Percentiles rank a stretch among this genome's conserved stretches.
Evolutionary conservation across 2,888 invertebrate genomes (phyloP).

Genomic region (Erebia ligea): DNA sequence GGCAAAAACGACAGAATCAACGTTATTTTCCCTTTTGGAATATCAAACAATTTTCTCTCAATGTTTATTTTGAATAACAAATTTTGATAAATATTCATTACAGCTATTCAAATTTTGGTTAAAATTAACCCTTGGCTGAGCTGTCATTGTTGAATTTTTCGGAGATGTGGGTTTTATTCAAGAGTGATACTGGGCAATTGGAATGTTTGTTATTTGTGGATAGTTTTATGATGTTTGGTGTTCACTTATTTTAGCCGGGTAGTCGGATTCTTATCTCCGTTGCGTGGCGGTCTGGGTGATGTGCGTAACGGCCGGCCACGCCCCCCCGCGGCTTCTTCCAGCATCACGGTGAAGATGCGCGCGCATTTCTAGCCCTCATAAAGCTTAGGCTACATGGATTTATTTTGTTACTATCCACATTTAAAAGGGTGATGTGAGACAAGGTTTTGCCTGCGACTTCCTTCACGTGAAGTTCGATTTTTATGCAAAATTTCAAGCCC

Average conservation of each 20-base stretch:
- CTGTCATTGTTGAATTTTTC: constrained; percentile 29
- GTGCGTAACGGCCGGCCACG: constrained; percentile 75
- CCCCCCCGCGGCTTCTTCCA: constrained; percentile 69
- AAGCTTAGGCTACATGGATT: constrained; percentile 62
- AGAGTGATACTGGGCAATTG: constrained; percentile 41
- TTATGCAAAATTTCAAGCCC: too few relatives aligned
- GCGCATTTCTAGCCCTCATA: constrained; percentile 67
- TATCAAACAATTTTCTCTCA: constrained; percentile 15
- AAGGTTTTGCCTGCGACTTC: too few relatives aligned
- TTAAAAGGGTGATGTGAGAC: rapidly evolving
- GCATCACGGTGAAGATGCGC: constrained; percentile 67
- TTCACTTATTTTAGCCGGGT: constrained; percentile 50
- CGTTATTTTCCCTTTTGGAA: constrained; percentile 12
- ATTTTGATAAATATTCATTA: constrained; percentile 14
- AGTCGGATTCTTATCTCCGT: constrained; percentile 62
- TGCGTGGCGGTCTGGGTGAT: constrained; percentile 59
- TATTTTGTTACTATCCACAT: background rate
- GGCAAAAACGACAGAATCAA: constrained; percentile 7
- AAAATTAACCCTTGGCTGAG: constrained; percentile 30
- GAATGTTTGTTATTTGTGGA: constrained; percentile 29
- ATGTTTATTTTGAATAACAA: constrained; percentile 9
- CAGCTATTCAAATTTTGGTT: constrained; percentile 21
- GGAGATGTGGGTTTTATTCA: constrained; percentile 34
- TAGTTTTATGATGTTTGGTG: constrained; percentile 37
- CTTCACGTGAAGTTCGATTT: too few relatives aligned